phyloP scores from a whole-genome alignment of 2,888 invertebrate species.

The Scaptomyza caliginosa region DNA sequence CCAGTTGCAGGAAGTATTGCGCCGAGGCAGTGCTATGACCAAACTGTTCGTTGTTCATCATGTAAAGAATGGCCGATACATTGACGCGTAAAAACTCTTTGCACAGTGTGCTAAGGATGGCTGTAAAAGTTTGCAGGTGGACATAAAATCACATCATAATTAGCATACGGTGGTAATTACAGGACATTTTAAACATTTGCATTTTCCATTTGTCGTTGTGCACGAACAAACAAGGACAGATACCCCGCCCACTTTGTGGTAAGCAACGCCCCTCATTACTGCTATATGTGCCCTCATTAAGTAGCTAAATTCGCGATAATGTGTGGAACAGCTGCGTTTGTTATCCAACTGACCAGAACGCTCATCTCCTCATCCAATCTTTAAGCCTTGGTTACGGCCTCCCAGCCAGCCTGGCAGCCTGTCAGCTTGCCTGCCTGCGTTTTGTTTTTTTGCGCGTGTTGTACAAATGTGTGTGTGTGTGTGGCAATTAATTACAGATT shows the following conservation, averaged over 20 bases:
- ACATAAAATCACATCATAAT: background rate
- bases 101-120: constrained; percentile 94
- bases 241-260: background rate
- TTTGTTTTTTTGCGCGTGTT: constrained; percentile 54
- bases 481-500: constrained; percentile 77
- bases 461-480: constrained; percentile 57
- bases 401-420: background rate
- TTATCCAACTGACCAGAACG: constrained; percentile 42
- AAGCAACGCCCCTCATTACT: background rate
- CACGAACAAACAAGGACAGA: background rate
- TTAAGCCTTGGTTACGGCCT: constrained; percentile 11
- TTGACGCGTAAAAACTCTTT: constrained; percentile 94
- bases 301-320: constrained; percentile 22
- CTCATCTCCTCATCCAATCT: background rate
- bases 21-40: constrained; percentile 96
- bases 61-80: constrained; percentile 95
- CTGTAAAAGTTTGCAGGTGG: constrained; percentile 84
- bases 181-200: background rate
- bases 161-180: constrained; percentile 5
- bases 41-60: constrained; percentile 98
- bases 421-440: background rate
- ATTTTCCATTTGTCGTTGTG: background rate
- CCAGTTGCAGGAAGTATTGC: constrained; percentile 96
- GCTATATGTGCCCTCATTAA: constrained; percentile 27
- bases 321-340: constrained; percentile 18